Conservation (phyloP, 1,140 invertebrate species). For the Archivesica marissinica region DNA sequence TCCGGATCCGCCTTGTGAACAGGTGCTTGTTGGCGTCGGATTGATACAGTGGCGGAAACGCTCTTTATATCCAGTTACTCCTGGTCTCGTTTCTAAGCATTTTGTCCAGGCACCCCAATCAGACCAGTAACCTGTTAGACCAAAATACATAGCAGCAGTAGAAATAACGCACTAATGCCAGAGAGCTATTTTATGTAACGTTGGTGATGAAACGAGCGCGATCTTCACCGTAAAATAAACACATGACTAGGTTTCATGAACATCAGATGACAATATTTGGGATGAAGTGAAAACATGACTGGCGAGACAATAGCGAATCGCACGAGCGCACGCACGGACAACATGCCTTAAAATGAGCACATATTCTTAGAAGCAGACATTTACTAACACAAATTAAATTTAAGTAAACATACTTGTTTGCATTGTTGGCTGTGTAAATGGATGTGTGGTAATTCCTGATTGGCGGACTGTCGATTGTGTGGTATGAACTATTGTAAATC, state of each 20-base stretch:
- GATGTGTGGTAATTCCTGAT: not conserved
- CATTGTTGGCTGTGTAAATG: not conserved
- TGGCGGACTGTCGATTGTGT: not conserved
- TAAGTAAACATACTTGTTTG: not conserved
- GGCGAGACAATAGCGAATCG: too few relatives aligned
- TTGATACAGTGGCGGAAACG: not conserved
- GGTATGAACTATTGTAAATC: not conserved
- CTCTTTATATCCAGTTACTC: not conserved
- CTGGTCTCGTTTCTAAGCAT: not conserved
- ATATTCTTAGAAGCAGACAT: too few relatives aligned
- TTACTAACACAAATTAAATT: not conserved
- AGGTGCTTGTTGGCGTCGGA: not conserved
- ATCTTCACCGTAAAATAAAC: too few relatives aligned
- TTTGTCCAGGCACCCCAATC: not conserved
- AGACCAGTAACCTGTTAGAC: not conserved
- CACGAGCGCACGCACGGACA: too few relatives aligned
- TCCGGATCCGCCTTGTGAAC: not conserved
- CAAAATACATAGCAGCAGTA: not conserved
- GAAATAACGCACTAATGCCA: not conserved
- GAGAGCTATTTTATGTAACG: not conserved
- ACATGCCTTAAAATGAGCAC: too few relatives aligned
- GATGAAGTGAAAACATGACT: too few relatives aligned
- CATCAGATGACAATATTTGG: too few relatives aligned
- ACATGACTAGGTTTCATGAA: too few relatives aligned
- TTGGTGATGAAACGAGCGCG: too few relatives aligned